Evolutionary conservation across 1,140 invertebrate species (phyloP), one percentile per base, ranked within the genome.

Genomic region (Acromyrmex echinatior): DNA sequence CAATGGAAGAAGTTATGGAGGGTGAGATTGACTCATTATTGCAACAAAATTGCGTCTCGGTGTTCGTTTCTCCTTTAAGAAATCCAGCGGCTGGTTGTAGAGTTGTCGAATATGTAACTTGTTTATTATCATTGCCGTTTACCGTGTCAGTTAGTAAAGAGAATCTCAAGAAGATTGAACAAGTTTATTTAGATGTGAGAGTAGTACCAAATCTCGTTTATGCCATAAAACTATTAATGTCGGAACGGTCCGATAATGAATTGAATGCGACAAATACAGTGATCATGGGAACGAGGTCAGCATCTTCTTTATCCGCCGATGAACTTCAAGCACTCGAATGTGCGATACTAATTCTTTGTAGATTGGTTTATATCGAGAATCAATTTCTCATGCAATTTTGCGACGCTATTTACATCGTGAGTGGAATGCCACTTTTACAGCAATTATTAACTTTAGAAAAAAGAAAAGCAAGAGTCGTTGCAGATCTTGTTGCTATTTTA

Each of bases 301-400:
- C 96, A 2, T 93, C 93, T 16, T 95, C 96, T 31, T 91, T 97
- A 12, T 95, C 95, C 14, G 93, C 93, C 14, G 97, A 97, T 88
- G 96, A 97, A 91, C 93, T 97, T 70, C 95, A 96, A 91, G 97
- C 97, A 0, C 94, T 98, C 9, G 96, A 97, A 88, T 96, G 96
- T 51, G 96, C 97, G 82, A 96, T 97, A 91, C 96, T 98, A 80
- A 93, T 98, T 56, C 96, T 98, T 35, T 96, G 97, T 78, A 96
- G 97, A 95, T 93, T 98, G 81, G 96, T 98, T 76, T 96, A 98
- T 90, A 93, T 96, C 16, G 96, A 97, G 49, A 96, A 97, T 35
- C 96, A 97, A 77, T 98, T 97, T 93, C 96, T 98, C 0, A 96
- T 96, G 1, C 98, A 98, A 91, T 97, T 98, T 92, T 98, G 97